phyloP scores from a whole-genome alignment of 2,888 invertebrate species.

The Apomyelois bistriatella region DNA sequence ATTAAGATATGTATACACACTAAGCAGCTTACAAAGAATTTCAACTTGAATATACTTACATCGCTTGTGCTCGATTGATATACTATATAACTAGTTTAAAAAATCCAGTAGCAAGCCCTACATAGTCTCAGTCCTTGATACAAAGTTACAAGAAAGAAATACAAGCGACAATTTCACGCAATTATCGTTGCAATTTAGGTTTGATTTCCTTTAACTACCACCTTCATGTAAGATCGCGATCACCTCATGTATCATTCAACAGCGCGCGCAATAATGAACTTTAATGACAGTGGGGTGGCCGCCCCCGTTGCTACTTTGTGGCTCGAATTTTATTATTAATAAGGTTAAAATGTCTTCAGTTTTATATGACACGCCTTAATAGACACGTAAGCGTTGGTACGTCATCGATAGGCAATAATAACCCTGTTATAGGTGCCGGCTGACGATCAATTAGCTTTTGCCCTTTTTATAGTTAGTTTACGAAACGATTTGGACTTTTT shows the following conservation, averaged over 20 bases:
- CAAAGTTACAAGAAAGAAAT: slow-evolving; percentile 16
- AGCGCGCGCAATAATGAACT: slow-evolving; percentile 53
- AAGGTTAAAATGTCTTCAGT: slow-evolving; percentile 32
- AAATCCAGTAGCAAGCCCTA: too few relatives aligned
- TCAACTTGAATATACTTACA: too few relatives aligned
- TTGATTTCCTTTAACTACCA: slow-evolving; percentile 55
- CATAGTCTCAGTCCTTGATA: slow-evolving; percentile 16
- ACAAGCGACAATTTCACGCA: slow-evolving; percentile 24
- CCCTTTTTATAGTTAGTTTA: neutral
- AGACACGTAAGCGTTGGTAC: slow-evolving; percentile 18
- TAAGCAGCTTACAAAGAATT: too few relatives aligned
- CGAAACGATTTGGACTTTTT: neutral
- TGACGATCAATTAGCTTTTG: neutral
- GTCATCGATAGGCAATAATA: neutral
- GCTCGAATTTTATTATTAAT: slow-evolving; percentile 29
- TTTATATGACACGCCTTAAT: slow-evolving; percentile 36
- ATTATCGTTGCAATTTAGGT: slow-evolving; percentile 51
- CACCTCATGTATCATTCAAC: slow-evolving; percentile 65
- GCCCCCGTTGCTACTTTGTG: slow-evolving; percentile 9
- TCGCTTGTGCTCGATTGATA: too few relatives aligned
- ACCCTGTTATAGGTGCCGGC: neutral
- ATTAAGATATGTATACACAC: too few relatives aligned
- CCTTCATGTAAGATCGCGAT: slow-evolving; percentile 51
- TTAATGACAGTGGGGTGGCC: slow-evolving; percentile 45
- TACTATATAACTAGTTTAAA: too few relatives aligned